Evolutionary conservation across 23 tunicate species (phyloP).

Genomic region (Phallusia fumigata): DNA sequence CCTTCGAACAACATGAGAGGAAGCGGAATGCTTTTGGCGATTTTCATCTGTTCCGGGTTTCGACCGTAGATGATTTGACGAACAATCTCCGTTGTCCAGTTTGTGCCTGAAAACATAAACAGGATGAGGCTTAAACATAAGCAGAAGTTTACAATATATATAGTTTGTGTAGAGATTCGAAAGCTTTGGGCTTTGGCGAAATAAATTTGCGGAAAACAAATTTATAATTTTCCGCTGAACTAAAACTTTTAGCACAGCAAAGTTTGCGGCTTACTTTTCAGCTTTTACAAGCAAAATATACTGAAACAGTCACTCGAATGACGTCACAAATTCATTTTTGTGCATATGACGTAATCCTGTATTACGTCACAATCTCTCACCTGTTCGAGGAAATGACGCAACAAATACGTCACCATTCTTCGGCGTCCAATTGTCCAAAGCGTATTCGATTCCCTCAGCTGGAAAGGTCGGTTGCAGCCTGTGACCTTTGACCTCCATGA

Average conservation of each 20-base stretch:
- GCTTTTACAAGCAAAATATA: too few relatives aligned
- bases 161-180: too few relatives aligned
- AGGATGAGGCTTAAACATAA: too few relatives aligned
- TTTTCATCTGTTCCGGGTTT: constrained; percentile 34
- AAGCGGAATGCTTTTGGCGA: constrained; percentile 31
- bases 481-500: constrained; percentile 42
- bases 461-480: constrained; percentile 54
- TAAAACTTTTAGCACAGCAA: too few relatives aligned
- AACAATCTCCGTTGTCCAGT: constrained; percentile 75
- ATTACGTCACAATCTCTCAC: constrained; percentile 6
- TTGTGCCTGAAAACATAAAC: constrained; percentile 51
- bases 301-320: too few relatives aligned
- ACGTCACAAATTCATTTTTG: too few relatives aligned
- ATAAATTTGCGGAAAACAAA: too few relatives aligned
- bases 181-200: too few relatives aligned
- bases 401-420: constrained; percentile 46
- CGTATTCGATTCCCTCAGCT: constrained; percentile 45
- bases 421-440: constrained; percentile 65
- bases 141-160: too few relatives aligned
- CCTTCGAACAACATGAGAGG: constrained; percentile 52
- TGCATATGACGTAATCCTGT: too few relatives aligned
- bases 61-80: constrained; percentile 47
- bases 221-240: too few relatives aligned
- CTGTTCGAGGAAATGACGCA: constrained; percentile 73
- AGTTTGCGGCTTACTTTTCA: too few relatives aligned